Conservation (phyloP, 2,888 invertebrate species). For the Acanthosepion pharaonis region DNA sequence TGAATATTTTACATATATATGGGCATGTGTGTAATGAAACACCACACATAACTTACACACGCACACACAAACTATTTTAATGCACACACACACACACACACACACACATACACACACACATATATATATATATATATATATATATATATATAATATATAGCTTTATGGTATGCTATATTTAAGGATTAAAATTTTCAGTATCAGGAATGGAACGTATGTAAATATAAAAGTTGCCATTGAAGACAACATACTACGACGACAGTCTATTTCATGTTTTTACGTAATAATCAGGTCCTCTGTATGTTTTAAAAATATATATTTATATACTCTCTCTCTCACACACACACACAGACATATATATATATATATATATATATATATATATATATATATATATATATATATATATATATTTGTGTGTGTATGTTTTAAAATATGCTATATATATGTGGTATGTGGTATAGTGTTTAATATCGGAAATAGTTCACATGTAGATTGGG, state of each 20-base stretch:
- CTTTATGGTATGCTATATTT: no score
- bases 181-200: no score
- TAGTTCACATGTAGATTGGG: no score
- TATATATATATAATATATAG: neutral
- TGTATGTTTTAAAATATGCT: neutral
- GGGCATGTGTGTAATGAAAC: no score
- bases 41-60: no score
- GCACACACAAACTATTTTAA: no score
- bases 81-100: neutral
- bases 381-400: constrained; percentile 44
- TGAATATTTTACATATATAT: neutral
- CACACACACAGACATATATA: neutral
- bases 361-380: constrained; percentile 45
- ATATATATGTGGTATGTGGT: neutral
- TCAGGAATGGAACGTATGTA: no score
- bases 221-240: no score
- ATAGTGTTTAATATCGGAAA: no score
- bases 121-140: neutral
- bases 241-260: no score
- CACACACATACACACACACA: neutral
- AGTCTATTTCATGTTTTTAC: no score
- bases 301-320: neutral
- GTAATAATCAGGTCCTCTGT: no score
- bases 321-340: neutral
- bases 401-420: neutral